Percentiles rank a stretch among this genome's conserved stretches.
Evolutionary conservation across 2,797 vertebrate species (phyloP).

Genomic region (Sebastes minor): DNA sequence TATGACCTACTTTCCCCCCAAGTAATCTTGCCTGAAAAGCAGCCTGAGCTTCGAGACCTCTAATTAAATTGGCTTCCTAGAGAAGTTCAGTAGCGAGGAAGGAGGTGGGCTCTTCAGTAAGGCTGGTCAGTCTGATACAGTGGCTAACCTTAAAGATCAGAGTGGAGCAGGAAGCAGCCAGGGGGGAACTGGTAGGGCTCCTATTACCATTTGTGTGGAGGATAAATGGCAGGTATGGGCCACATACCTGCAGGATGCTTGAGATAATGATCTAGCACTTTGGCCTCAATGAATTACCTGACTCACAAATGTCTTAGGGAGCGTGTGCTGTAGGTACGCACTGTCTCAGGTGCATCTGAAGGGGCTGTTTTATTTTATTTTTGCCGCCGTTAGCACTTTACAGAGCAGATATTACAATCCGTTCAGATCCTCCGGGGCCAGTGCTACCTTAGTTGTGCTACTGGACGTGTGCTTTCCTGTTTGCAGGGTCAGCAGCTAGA

Average conservation of each 20-base stretch:
- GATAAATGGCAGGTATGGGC: constrained; percentile 37
- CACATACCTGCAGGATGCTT: constrained; percentile 9
- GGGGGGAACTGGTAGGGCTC: constrained; percentile 4
- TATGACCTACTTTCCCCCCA: constrained; percentile 72
- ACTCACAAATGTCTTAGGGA: not conserved
- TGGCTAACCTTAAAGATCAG: constrained; percentile 46
- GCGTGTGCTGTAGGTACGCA: not conserved
- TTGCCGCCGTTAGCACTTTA: constrained; percentile 46
- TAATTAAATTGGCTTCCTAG: constrained; percentile 61
- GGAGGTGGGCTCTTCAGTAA: constrained; percentile 27
- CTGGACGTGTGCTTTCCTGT: constrained; percentile 47
- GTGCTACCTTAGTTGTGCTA: constrained; percentile 34
- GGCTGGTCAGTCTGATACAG: constrained; percentile 44
- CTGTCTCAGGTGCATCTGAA: constrained; percentile 21
- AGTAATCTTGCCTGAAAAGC: constrained; percentile 68
- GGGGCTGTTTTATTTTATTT: constrained; percentile 23
- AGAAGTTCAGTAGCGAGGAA: constrained; percentile 45
- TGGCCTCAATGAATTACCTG: constrained; percentile 25
- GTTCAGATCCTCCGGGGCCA: constrained; percentile 32
- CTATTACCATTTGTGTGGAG: constrained; percentile 18
- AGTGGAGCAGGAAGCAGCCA: constrained; percentile 15
- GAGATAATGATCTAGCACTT: constrained; percentile 53
- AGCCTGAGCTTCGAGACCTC: constrained; percentile 57
- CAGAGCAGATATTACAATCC: constrained; percentile 32
- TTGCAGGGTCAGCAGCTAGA: constrained; percentile 67